These are phyloP conservation scores for Microtus richardsoni DNA, from an alignment of 2,113 vertebrate genomes.

Conservation along the genomic window DNA sequence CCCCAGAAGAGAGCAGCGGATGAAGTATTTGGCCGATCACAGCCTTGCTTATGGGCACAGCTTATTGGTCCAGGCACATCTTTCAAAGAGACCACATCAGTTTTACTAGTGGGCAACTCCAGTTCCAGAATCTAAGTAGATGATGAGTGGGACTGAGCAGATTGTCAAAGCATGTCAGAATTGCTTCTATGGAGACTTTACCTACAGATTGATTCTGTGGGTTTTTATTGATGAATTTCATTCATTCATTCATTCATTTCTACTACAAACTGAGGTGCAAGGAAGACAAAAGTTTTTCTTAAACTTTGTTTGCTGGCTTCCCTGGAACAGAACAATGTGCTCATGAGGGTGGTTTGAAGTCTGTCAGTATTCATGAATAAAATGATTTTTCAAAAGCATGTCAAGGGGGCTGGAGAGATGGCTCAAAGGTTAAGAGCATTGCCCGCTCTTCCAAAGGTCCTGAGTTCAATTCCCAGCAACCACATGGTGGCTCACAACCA, in stretches of 20 bases:
- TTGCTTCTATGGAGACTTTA: not conserved
- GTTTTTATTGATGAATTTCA: not conserved
- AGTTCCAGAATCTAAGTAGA: not conserved
- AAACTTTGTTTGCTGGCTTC: not conserved
- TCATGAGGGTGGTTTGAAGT: not conserved
- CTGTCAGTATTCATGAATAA: constrained; percentile 59
- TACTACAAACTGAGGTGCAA: not conserved
- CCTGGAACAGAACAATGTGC: not conserved
- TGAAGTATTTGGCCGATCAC: not conserved
- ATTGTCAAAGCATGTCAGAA: not conserved
- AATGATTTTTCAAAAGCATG: constrained; percentile 18
- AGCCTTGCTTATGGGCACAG: not conserved
- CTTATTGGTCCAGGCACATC: not conserved
- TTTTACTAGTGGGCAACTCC: not conserved
- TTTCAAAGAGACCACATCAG: not conserved
- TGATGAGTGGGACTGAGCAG: not conserved
- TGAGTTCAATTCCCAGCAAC: too few species aligned
- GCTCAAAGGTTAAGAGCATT: too few species aligned
- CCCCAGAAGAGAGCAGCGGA: not conserved
- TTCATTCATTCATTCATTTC: not conserved
- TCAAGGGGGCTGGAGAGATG: not conserved
- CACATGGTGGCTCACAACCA: too few species aligned
- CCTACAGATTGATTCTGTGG: not conserved
- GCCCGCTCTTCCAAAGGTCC: too few species aligned
- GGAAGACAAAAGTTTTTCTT: not conserved